These are phyloP conservation scores for Drosophila ananassae DNA, from an alignment of 1,140 invertebrate genomes.

Conservation along the genomic window DNA sequence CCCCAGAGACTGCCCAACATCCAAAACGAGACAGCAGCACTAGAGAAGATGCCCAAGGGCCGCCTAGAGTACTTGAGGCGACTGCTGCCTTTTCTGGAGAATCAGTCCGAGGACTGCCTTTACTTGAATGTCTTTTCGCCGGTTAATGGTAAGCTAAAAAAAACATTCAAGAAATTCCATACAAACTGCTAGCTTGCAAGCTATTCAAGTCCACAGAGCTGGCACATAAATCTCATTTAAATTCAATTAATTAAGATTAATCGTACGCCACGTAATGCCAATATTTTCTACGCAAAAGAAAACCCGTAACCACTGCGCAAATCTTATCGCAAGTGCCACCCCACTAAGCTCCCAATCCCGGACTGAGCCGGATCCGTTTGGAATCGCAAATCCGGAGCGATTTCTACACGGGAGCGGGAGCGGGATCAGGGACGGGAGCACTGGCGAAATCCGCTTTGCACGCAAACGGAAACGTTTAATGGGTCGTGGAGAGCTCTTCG, in stretches of 20 bases:
- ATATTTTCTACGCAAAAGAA: constrained; percentile 63
- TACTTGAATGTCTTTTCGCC: constrained; percentile 98
- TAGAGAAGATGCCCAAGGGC: constrained; percentile 95
- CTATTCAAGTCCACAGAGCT: constrained; percentile 22
- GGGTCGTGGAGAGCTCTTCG: constrained; percentile 49
- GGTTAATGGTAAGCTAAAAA: constrained; percentile 90
- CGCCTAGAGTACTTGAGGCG: constrained; percentile 93
- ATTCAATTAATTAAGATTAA: constrained; percentile 75
- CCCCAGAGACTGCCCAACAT: constrained; percentile 94
- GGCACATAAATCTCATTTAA: constrained; percentile 64
- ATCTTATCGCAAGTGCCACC: constrained; percentile 59
- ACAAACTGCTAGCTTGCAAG: background rate
- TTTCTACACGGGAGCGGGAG: constrained; percentile 22
- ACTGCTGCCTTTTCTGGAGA: constrained; percentile 92
- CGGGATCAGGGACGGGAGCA: constrained; percentile 29
- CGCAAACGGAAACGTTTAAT: constrained; percentile 66
- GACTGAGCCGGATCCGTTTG: constrained; percentile 19
- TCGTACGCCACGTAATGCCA: constrained; percentile 65
- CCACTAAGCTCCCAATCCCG: constrained; percentile 30
- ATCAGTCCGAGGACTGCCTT: constrained; percentile 98
- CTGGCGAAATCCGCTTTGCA: constrained; percentile 53
- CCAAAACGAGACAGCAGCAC: constrained; percentile 91
- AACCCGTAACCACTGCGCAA: constrained; percentile 42
- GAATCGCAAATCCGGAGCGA: constrained; percentile 51
- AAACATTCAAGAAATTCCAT: background rate